A percentile compares a stretch with the other conserved stretches of the same genome.
Conservation (phyloP, 2,797 vertebrate genomes). For the Cyclopterus lumpus region DNA sequence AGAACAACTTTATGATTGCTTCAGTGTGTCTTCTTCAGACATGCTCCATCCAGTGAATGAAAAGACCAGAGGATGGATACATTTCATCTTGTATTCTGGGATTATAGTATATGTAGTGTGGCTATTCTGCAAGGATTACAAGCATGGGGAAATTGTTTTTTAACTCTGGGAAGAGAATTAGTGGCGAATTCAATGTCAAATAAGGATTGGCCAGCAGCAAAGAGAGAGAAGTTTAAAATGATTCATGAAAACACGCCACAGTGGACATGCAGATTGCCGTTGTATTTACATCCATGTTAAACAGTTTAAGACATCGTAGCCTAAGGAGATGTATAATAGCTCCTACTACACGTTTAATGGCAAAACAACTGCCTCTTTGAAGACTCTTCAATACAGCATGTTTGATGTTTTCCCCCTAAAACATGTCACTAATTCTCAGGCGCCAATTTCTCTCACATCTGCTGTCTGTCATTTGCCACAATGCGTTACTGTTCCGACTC, state of each 20-base stretch:
- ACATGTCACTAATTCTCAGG: constrained; percentile 34
- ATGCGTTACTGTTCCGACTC: constrained; percentile 29
- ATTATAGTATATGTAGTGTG: constrained; percentile 57
- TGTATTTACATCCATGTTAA: constrained; percentile 19
- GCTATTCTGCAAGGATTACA: constrained; percentile 58
- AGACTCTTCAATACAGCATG: constrained; percentile 9
- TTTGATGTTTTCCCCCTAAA: constrained; percentile 30
- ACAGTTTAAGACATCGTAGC: neutral
- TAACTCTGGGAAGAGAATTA: constrained; percentile 48
- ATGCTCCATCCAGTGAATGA: constrained; percentile 22
- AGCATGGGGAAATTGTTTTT: constrained; percentile 52
- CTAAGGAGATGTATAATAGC: constrained; percentile 4
- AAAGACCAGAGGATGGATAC: constrained; percentile 30
- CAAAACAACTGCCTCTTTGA: constrained; percentile 8
- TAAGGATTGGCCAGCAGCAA: constrained; percentile 33
- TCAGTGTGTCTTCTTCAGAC: constrained; percentile 25
- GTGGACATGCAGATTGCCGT: constrained; percentile 4
- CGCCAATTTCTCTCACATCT: constrained; percentile 23
- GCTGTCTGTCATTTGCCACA: constrained; percentile 53
- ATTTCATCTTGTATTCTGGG: constrained; percentile 49
- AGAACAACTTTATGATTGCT: constrained; percentile 8
- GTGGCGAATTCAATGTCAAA: constrained; percentile 40
- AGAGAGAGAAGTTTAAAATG: constrained; percentile 17
- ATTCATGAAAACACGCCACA: constrained; percentile 5
- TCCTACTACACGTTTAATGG: constrained; percentile 6